Percentiles rank a stretch among this genome's conserved stretches.
Evolutionary conservation across 2,888 invertebrate genomes (phyloP).

Genomic region (Drosophila greeni): DNA sequence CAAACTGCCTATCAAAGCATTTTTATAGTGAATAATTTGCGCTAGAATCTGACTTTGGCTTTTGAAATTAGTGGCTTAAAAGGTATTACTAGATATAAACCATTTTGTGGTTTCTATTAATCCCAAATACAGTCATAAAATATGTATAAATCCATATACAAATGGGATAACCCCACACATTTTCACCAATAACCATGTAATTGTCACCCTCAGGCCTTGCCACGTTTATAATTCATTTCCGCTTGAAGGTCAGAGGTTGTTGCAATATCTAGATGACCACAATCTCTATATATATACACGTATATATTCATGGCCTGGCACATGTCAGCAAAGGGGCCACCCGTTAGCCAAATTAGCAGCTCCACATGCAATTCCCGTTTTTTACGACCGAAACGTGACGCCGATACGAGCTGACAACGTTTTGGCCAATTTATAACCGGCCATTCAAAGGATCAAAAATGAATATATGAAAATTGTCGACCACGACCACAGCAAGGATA

Average conservation of each 20-base stretch:
- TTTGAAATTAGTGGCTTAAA: not conserved
- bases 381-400: slow-evolving; percentile 43
- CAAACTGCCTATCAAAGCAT: not conserved
- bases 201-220: slow-evolving; percentile 9
- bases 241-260: slow-evolving; percentile 11
- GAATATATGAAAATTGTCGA: not conserved
- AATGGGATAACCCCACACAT: not conserved
- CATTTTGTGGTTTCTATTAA: not conserved
- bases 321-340: slow-evolving; percentile 16
- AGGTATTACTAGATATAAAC: no score
- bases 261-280: slow-evolving; percentile 10
- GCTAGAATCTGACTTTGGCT: not conserved
- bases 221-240: slow-evolving; percentile 19
- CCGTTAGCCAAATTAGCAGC: slow-evolving; percentile 35
- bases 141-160: not conserved
- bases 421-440: slow-evolving; percentile 22
- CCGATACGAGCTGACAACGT: slow-evolving; percentile 18
- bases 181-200: slow-evolving; percentile 13
- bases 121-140: not conserved
- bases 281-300: slow-evolving; percentile 9
- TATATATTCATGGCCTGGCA: slow-evolving; percentile 19
- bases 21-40: not conserved
- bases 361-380: slow-evolving; percentile 36
- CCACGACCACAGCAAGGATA: slow-evolving; percentile 1
- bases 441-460: not conserved